Evolutionary conservation across 2,888 invertebrate genomes (phyloP), one percentile per base, ranked within the genome.

Genomic region (Rhagophthalmus giganteus): DNA sequence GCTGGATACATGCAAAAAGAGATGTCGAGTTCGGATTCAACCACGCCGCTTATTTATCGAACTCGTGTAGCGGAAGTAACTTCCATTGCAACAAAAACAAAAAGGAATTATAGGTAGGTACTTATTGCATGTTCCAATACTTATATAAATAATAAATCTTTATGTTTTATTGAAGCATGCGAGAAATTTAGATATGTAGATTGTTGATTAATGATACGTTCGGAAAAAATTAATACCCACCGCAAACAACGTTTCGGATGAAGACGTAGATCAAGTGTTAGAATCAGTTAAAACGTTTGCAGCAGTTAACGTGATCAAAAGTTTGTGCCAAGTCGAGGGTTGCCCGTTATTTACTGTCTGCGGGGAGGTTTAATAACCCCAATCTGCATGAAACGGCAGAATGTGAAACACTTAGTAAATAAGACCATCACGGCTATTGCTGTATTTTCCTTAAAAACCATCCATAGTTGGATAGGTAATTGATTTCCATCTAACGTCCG

Each of bases 261-360:
- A 42, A 46, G 55, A 58, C 51, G 55, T 47, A 42, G 49, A 37
- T 55, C 60, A 61, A 62, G 62, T 57, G 54, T 58, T 57, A 45
- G 52, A 61, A 53, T 55, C 56, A 30, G 27, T 55, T 56, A 52
- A 46, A 65, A 59, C 62, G 64, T 67, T 66, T 64, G 64, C 64
- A 62, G 59, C 65, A 63, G 66, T 66, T 66, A 66, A 66, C 62
- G 62, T 64, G 65, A 66, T 66, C 65, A 66, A 65, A 68, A 67
- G 63, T 68, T 68, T 60, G 57, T 45, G 60, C 57, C 55, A 55
- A 61, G 54, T 62, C 54, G 40, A 37, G 42, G 57, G 51, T 56
- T 27, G 45, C 53, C 58, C 55, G 51, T 62, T 61, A 63, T 65
- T 65, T 63, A 61, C 59, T 35, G 54, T 52, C 63, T 49, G 46